Evolutionary conservation across 2,888 invertebrate species (phyloP).

Genomic region (Diadegma fenestrale): DNA sequence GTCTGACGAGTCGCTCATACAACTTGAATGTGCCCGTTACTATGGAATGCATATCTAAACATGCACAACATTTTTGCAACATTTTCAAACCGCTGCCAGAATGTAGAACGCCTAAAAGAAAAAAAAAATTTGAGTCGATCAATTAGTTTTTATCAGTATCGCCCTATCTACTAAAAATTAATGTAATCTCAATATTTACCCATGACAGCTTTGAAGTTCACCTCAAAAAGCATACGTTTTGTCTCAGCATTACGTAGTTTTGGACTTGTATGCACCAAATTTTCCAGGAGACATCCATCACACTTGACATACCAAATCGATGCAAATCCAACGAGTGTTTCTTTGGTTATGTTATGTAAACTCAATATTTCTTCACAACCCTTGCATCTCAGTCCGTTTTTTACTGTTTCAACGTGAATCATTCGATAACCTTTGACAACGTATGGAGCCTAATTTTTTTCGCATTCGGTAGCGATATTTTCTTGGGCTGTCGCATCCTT

Average conservation of each 20-base stretch:
- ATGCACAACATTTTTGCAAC: constrained; percentile 29
- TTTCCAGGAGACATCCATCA: too few species aligned
- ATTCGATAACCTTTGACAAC: constrained; percentile 1
- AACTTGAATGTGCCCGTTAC: constrained; percentile 35
- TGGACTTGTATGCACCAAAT: constrained; percentile 35
- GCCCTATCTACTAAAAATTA: neutral
- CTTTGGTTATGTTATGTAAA: constrained; percentile 11
- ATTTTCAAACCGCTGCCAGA: constrained; percentile 24
- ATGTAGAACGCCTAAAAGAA: constrained; percentile 26
- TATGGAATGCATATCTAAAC: constrained; percentile 44
- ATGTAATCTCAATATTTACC: neutral
- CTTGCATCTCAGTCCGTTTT: neutral
- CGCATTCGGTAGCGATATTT: neutral
- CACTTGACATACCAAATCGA: constrained; percentile 8
- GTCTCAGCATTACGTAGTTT: constrained; percentile 8
- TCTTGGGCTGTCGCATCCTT: neutral
- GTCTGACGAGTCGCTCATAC: constrained; percentile 49
- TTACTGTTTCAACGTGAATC: constrained; percentile 7
- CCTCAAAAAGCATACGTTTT: constrained; percentile 22
- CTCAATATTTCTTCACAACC: constrained; percentile 5
- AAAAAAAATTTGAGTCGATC: neutral
- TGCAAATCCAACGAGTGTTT: constrained; percentile 8
- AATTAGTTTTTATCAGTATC: neutral
- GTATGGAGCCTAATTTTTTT: constrained; percentile 1
- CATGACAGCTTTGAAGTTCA: constrained; percentile 17